These are phyloP conservation scores for Zoanthus solanderi DNA, from an alignment of 92 coral and sea anemone genomes.

Conservation along the genomic window DNA sequence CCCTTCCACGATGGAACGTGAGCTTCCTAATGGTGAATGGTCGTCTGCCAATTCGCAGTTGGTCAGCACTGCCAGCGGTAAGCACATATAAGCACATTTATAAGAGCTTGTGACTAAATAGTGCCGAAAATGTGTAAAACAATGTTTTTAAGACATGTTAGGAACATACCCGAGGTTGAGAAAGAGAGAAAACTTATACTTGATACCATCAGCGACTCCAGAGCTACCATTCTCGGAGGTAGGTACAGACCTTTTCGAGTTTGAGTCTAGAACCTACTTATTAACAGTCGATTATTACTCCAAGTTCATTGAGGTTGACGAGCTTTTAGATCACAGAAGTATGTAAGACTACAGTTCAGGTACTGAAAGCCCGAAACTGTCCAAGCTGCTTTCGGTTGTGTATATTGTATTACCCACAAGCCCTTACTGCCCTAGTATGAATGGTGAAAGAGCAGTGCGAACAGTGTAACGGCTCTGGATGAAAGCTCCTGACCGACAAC, in stretches of 20 bases:
- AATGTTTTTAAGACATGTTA: no score
- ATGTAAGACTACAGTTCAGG: slow-evolving; percentile 30
- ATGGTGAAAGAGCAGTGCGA: slow-evolving; percentile 46
- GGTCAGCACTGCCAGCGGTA: no score
- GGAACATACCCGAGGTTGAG: no score
- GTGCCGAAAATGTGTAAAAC: no score
- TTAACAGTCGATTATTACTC: slow-evolving; percentile 56
- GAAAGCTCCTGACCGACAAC: no score
- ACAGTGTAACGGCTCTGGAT: slow-evolving; percentile 31
- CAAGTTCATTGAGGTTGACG: slow-evolving; percentile 53
- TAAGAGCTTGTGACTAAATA: no score
- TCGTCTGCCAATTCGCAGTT: no score
- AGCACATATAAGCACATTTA: no score
- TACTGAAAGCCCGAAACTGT: slow-evolving; percentile 40
- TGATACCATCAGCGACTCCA: slow-evolving; percentile 5
- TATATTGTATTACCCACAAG: no score
- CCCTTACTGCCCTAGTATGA: no score
- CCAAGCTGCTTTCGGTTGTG: not conserved
- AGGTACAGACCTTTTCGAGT: slow-evolving; percentile 50
- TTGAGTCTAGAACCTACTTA: slow-evolving; percentile 30
- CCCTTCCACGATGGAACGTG: no score
- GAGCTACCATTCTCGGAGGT: slow-evolving; percentile 49
- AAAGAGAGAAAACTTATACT: not conserved
- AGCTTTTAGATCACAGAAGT: slow-evolving; percentile 33
- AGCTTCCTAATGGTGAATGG: no score